A percentile compares a stretch with the other conserved stretches of the same genome.
Conservation (phyloP, 2,113 vertebrate genomes). For the Trochalopteron elliotii region DNA sequence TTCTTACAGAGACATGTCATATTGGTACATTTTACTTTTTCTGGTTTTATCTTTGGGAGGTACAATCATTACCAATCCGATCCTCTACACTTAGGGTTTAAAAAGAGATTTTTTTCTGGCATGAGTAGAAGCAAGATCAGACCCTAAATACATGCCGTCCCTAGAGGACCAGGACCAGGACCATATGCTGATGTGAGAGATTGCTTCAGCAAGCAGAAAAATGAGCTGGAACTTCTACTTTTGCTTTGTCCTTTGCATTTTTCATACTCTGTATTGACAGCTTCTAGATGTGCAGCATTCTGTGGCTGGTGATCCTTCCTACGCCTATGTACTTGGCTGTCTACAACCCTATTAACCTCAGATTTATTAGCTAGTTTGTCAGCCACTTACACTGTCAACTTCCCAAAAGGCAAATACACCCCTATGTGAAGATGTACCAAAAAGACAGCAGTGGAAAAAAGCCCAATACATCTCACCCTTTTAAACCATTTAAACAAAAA, state of each 20-base stretch:
- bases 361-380: slow-evolving; percentile 79
- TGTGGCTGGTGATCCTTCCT: slow-evolving; percentile 65
- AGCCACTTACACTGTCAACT: slow-evolving; percentile 69
- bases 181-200: slow-evolving; percentile 37
- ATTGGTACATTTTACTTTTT: neutral
- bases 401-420: slow-evolving; percentile 70
- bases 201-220: slow-evolving; percentile 58
- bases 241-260: slow-evolving; percentile 58
- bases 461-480: slow-evolving; percentile 11
- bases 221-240: slow-evolving; percentile 65
- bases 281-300: slow-evolving; percentile 61
- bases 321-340: slow-evolving; percentile 68
- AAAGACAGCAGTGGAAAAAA: slow-evolving; percentile 55
- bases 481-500: neutral
- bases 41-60: neutral
- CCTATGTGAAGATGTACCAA: slow-evolving; percentile 60
- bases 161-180: neutral
- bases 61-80: neutral
- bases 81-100: neutral
- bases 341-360: slow-evolving; percentile 75
- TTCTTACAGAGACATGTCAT: neutral
- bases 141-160: neutral
- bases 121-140: neutral
- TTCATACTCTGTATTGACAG: slow-evolving; percentile 71
- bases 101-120: neutral